Evolutionary conservation across 1,140 invertebrate species (phyloP).

Genomic region (Coptotermes formosanus): DNA sequence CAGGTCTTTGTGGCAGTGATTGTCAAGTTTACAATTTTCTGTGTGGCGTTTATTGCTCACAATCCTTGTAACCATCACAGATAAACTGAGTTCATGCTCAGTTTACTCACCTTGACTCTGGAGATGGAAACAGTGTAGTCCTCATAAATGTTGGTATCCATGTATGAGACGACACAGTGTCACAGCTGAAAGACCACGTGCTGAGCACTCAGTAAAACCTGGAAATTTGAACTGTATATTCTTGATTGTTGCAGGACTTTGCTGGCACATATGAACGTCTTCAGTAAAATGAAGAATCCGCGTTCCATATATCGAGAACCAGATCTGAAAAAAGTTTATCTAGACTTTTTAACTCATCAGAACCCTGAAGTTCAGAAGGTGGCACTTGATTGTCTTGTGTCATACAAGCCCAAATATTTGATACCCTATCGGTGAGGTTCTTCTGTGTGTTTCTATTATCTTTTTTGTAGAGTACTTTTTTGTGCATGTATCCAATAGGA

Average conservation of each 20-base stretch:
- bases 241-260: conserved; percentile 56
- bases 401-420: conserved; percentile 77
- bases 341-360: conserved; percentile 75
- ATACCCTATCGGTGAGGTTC: conserved; percentile 63
- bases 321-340: conserved; percentile 70
- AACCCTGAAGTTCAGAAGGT: conserved; percentile 77
- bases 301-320: conserved; percentile 72
- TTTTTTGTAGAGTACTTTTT: not conserved
- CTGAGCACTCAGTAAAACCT: too few species aligned
- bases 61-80: too few species aligned
- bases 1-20: too few species aligned
- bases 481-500: not conserved
- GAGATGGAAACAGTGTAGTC: too few species aligned
- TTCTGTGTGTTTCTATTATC: not conserved
- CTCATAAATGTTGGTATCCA: too few species aligned
- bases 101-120: too few species aligned
- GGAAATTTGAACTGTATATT: not conserved
- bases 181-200: too few species aligned
- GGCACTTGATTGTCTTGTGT: conserved; percentile 79
- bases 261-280: conserved; percentile 70
- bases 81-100: too few species aligned
- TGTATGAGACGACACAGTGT: too few species aligned
- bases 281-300: conserved; percentile 79
- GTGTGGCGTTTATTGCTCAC: too few species aligned
- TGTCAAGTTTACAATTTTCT: too few species aligned